Base-by-base conservation (phyloP, 2,797 vertebrate genomes). In the Clarias pachynema region DNA sequence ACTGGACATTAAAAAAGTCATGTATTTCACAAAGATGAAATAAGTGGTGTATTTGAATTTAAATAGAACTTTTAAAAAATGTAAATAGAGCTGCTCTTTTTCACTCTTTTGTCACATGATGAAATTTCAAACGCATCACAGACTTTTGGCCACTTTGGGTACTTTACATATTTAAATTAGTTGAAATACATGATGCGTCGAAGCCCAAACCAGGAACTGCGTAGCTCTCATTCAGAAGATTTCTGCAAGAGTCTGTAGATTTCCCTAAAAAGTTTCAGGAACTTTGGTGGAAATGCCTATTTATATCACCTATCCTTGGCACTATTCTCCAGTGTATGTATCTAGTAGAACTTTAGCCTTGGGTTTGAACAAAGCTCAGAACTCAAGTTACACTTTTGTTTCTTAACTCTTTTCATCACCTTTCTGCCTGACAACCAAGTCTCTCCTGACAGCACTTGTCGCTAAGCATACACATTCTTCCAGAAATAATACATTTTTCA, bases 391-490 rank as follows among this genome's bases (percentile, higher is more conserved):
- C 40, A 81, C 78, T 81, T 84, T 81, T 75, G 84, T 86, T 86
- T 70, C 74, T 62, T 31, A 31, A 69, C 34, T 56, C 65, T 62
- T 83, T 44, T 78, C 74, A 37, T 79, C 74, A 70, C 63, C 49
- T 82, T 82, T 66, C 85, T 85, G 86, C 87, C 85, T 85, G 88
- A 91, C 92, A 91, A 83, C 88, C 24, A 87, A 84, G 26, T 79
- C 14, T 85, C 89, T 91, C 86, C 89, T 84, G 91, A 91, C 91
- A 92, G 90, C 91, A 87, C 89, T 87, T 84, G 79, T 89, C 91
- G 90, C 92, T 91, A 91, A 91, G 88, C 74, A 88, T 89, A 86
- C 69, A 79, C 73, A 79, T 87, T 87, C 89, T 91, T 88, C 82
- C 79, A 40, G 65, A 93, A 93, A 92, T 92, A 92, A 88, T 91